Evolutionary conservation across 92 coral and sea anemone species (phyloP).

Genomic region (Meandrina meandrites): DNA sequence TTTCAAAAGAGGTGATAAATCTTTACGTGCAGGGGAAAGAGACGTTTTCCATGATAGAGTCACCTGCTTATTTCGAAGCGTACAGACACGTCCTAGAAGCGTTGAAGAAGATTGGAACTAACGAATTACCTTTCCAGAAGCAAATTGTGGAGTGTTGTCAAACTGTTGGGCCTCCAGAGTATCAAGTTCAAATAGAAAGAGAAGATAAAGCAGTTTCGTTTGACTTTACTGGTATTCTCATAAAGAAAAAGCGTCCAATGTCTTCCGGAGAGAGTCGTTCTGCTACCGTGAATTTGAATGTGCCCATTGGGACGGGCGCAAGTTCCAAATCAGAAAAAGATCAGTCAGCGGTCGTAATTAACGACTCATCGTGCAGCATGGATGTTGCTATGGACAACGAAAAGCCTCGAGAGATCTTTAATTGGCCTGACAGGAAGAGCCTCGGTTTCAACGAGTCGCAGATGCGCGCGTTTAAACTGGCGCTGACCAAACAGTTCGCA

Average conservation of each 20-base stretch:
- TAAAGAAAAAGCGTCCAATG: background rate
- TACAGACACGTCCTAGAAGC: conserved; percentile 82
- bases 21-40: conserved; percentile 40
- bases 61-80: conserved; percentile 81
- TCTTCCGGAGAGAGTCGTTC: background rate
- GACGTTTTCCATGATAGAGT: conserved; percentile 81
- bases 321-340: background rate
- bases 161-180: conserved; percentile 59
- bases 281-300: background rate
- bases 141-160: conserved; percentile 72
- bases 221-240: conserved; percentile 25
- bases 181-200: conserved; percentile 10
- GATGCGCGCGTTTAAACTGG: conserved; percentile 80
- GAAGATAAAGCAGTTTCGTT: conserved; percentile 23
- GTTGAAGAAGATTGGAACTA: conserved; percentile 53
- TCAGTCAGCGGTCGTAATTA: background rate
- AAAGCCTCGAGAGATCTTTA: conserved; percentile 21
- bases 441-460: conserved; percentile 89
- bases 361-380: background rate
- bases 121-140: conserved; percentile 77
- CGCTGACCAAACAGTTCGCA: conserved; percentile 81
- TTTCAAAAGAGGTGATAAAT: background rate
- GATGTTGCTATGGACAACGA: conserved; percentile 15
- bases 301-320: background rate
- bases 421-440: conserved; percentile 84